Conservation (phyloP, 2,113 vertebrate genomes). For the Salvelinus fontinalis region DNA sequence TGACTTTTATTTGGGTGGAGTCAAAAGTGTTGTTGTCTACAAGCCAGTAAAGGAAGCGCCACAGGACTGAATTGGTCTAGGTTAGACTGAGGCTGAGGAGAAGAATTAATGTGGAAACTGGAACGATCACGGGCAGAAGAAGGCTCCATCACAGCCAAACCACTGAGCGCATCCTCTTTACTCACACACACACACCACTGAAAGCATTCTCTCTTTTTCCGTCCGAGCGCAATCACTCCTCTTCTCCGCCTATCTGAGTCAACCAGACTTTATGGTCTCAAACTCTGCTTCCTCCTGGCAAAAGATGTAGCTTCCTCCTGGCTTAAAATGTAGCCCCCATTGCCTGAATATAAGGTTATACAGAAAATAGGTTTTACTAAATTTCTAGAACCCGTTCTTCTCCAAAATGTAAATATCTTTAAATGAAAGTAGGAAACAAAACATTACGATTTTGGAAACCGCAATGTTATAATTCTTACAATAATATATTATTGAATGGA, state of each 20-base stretch:
- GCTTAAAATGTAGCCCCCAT: conserved; percentile 15
- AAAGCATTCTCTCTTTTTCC: conserved; percentile 8
- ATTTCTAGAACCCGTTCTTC: conserved; percentile 37
- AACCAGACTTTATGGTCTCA: conserved; percentile 17
- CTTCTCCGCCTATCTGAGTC: conserved; percentile 49
- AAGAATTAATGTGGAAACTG: conserved; percentile 68
- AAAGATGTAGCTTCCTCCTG: conserved; percentile 17
- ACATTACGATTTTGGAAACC: background rate
- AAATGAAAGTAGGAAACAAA: conserved; percentile 7
- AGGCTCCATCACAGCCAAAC: conserved; percentile 66
- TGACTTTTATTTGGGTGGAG: conserved; percentile 48
- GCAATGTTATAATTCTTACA: background rate
- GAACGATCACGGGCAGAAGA: conserved; percentile 53
- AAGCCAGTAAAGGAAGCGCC: conserved; percentile 46
- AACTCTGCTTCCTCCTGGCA: conserved; percentile 50
- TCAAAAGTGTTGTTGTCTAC: conserved; percentile 33
- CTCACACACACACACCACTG: background rate
- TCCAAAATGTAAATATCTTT: conserved; percentile 10
- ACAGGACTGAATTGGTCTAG: conserved; percentile 41
- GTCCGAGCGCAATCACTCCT: background rate
- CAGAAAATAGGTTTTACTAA: conserved; percentile 40
- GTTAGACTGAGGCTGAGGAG: conserved; percentile 36
- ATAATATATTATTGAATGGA: background rate
- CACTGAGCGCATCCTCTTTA: conserved; percentile 42
- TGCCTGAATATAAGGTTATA: conserved; percentile 60